Conservation (phyloP, 1,140 invertebrate genomes). For the Homarus americanus region DNA sequence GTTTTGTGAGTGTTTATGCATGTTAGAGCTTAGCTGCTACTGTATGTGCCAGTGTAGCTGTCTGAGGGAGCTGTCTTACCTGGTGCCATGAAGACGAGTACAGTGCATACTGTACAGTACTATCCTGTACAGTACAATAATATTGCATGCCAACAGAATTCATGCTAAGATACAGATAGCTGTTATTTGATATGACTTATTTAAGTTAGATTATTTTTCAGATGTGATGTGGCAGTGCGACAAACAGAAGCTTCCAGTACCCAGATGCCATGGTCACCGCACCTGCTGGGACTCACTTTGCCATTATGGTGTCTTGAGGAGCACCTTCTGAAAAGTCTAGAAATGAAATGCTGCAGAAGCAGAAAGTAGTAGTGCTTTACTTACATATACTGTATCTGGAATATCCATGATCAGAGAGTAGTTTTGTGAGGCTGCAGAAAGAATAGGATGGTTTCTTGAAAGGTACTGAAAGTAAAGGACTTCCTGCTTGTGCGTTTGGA, state of each 20-base stretch:
- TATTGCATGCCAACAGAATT: no score
- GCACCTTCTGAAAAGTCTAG: background rate
- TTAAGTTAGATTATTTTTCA: conserved; percentile 20
- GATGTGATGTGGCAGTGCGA: conserved; percentile 42
- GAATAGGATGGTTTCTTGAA: background rate
- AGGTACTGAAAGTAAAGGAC: background rate
- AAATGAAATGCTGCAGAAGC: background rate
- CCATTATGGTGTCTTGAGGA: conserved; percentile 39
- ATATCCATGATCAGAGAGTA: background rate
- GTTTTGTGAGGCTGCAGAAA: background rate
- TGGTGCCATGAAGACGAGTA: no score
- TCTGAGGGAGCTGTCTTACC: no score
- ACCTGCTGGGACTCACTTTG: background rate
- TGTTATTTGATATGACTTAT: background rate
- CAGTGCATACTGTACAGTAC: no score
- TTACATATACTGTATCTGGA: background rate
- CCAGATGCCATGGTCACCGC: conserved; percentile 22
- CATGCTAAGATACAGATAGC: no score
- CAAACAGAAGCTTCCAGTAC: background rate
- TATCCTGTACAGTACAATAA: no score
- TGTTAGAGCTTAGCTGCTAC: no score
- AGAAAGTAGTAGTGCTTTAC: background rate
- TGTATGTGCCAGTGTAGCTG: no score
- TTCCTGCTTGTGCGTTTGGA: background rate
- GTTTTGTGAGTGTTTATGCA: no score